Conservation (phyloP, 2,113 vertebrate genomes). For the Lamprologus callipterus region DNA sequence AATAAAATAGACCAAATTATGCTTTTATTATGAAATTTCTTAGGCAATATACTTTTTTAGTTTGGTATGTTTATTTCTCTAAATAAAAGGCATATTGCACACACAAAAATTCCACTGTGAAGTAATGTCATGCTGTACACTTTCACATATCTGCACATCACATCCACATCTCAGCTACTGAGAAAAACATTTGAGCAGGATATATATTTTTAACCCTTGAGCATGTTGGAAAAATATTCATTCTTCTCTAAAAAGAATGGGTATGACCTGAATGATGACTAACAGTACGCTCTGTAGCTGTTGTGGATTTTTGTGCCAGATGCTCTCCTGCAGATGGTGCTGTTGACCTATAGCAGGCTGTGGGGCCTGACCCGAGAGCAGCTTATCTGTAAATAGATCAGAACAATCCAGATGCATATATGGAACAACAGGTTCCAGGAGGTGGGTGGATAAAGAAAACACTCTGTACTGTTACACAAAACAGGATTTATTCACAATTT, state of each 20-base stretch:
- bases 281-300: not conserved
- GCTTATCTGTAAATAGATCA: not conserved
- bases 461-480: not conserved
- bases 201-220: not conserved
- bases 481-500: not conserved
- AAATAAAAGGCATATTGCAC: not conserved
- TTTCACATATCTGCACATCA: not conserved
- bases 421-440: not conserved
- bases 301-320: not conserved
- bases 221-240: not conserved
- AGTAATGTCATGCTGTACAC: not conserved
- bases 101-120: not conserved
- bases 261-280: not conserved
- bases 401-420: not conserved
- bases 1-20: not conserved
- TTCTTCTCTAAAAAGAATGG: not conserved
- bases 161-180: not conserved
- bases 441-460: not conserved
- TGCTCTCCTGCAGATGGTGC: conserved; percentile 37
- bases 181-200: not conserved
- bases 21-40: not conserved
- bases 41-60: fast-evolving
- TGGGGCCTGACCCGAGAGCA: not conserved
- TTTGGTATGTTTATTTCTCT: not conserved
- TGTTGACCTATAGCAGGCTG: not conserved